Conservation (phyloP, 2,888 invertebrate species). For the Erebia ligea region DNA sequence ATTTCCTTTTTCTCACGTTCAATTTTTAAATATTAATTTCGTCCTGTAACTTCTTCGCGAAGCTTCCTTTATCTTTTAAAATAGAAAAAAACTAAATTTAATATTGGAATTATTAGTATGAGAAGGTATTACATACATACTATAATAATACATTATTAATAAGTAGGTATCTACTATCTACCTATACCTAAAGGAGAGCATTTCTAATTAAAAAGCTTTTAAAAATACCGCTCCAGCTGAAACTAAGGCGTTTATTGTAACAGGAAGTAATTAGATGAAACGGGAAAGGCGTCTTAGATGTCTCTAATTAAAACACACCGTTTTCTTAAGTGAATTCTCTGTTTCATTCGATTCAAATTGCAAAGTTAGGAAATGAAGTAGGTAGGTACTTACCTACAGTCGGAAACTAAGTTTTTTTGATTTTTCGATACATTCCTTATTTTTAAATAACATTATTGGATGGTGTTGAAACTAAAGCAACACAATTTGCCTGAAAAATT, state of each 20-base stretch:
- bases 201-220: neutral
- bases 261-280: constrained; percentile 17
- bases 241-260: constrained; percentile 23
- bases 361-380: neutral
- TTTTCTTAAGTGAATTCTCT: constrained; percentile 17
- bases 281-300: constrained; percentile 15
- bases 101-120: no score
- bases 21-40: no score
- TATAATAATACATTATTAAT: neutral
- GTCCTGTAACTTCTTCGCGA: no score
- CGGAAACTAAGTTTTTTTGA: neutral
- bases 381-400: neutral
- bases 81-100: no score
- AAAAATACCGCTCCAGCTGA: constrained; percentile 19
- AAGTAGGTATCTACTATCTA: neutral
- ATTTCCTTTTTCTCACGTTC: no score
- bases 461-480: no score
- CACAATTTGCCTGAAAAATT: no score
- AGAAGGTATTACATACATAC: no score
- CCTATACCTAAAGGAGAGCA: no score
- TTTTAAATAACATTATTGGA: no score
- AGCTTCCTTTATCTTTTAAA: no score
- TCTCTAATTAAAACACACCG: constrained; percentile 7
- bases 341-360: constrained; percentile 10
- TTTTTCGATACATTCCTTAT: no score